phyloP scores from a whole-genome alignment of 2,888 invertebrate species.

The Cheilosia scutellata region DNA sequence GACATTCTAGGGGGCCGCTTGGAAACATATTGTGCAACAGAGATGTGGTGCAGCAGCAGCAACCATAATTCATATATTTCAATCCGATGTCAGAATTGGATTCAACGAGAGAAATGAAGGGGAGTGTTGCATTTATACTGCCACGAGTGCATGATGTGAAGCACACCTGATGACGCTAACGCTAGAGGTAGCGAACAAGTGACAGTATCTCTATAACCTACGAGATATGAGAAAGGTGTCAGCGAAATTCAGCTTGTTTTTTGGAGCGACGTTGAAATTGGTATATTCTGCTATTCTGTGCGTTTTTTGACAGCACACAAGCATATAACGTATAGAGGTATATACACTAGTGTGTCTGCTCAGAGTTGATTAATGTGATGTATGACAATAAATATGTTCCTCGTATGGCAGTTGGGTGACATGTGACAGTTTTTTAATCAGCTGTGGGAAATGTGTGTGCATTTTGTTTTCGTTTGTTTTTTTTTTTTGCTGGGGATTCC shows the following conservation, averaged over 20 bases:
- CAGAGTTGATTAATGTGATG: conserved; percentile 70
- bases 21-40: conserved; percentile 67
- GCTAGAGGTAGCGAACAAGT: conserved; percentile 1
- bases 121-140: conserved; percentile 1
- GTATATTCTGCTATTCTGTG: conserved; percentile 54
- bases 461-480: neutral
- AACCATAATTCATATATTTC: conserved; percentile 71
- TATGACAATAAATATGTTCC: conserved; percentile 69
- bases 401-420: conserved; percentile 55
- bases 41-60: conserved; percentile 46
- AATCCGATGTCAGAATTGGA: conserved; percentile 56
- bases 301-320: conserved; percentile 51
- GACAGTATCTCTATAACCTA: conserved; percentile 32
- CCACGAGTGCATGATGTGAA: conserved; percentile 29
- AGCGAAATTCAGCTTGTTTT: conserved; percentile 45
- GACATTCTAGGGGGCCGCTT: conserved; percentile 34
- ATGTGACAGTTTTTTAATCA: conserved; percentile 64
- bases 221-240: conserved; percentile 44
- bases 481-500: neutral
- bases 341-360: conserved; percentile 24
- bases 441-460: conserved; percentile 15
- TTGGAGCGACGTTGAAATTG: conserved; percentile 51
- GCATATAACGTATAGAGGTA: conserved; percentile 6
- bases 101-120: neutral
- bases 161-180: conserved; percentile 21